A percentile compares a stretch with the other conserved stretches of the same genome.
These are phyloP conservation scores for Eucera pruinosa DNA, from an alignment of 2,888 invertebrate species.

Conservation along the genomic window DNA sequence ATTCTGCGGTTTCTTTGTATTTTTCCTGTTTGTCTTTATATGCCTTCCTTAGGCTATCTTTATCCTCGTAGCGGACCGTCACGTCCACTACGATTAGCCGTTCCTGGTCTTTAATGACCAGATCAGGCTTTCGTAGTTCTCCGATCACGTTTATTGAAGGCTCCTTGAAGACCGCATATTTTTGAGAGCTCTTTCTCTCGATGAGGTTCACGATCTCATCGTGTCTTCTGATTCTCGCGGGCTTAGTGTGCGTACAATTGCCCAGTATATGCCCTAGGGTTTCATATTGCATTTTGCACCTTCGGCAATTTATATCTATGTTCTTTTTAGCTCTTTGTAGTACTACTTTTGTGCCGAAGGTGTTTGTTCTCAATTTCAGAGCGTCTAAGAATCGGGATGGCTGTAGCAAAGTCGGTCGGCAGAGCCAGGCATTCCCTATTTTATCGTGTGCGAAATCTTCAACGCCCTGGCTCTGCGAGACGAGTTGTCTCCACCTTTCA, in stretches of 20 bases:
- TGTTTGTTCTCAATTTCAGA: conserved; percentile 34
- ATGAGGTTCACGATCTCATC: conserved; percentile 23
- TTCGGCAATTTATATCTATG: not conserved
- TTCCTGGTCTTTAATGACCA: too few species aligned
- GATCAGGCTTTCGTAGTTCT: not conserved
- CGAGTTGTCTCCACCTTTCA: not conserved
- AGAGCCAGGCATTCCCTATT: conserved; percentile 22
- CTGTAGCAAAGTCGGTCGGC: conserved; percentile 40
- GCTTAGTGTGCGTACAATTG: not conserved
- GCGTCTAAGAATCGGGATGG: conserved; percentile 18
- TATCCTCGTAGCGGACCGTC: not conserved
- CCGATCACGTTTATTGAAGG: not conserved
- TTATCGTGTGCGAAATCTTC: conserved; percentile 14
- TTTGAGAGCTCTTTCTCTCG: conserved; percentile 6
- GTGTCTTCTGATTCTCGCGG: too few species aligned
- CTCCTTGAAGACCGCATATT: too few species aligned
- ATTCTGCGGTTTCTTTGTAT: not conserved
- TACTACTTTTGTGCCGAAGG: too few species aligned
- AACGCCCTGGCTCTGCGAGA: too few species aligned
- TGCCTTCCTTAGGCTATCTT: not conserved
- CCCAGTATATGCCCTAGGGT: too few species aligned
- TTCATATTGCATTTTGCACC: too few species aligned
- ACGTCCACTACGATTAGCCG: too few species aligned
- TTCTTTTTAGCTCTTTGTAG: conserved; percentile 1
- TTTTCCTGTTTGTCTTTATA: not conserved